Base-by-base conservation (phyloP, 2,797 vertebrate species). In the Crypturellus tataupa region DNA sequence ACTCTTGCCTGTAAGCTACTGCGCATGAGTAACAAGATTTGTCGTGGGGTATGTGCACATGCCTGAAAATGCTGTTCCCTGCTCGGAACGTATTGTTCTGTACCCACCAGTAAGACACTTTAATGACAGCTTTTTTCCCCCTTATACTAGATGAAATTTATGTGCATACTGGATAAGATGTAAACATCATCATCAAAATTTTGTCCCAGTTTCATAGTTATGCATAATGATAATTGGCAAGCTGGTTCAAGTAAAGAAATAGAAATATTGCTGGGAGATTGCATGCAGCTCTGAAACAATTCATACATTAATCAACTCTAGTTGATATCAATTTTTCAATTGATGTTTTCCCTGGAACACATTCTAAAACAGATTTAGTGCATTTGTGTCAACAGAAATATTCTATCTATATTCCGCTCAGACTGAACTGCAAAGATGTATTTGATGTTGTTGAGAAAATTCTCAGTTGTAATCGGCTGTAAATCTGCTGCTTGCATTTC, bases 101-200 rank as follows among this genome's bases (percentile, higher is more conserved):
- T 84, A 71, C 27, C 25, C 82, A 68, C 39, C 76, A 3, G 5
- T 44, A 80, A 90, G 81, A 53, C 21, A 33, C 40, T 93, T 87
- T 60, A 90, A 87, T 39, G 11, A 76, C 27, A 80, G 60, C 19
- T 49, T 49, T 39, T 53, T 72, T 71, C 24, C 13, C 12, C 47
- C 23, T 56, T 31, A 62, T 62, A 68, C 55, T 85, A 90, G 55
- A 80, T 60, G 58, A 93, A 95, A 95, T 97, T 91, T 96, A 92
- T 96, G 69, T 96, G 78, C 78, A 95, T 90, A 75, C 21, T 89
- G 47, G 85, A 96, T 95, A 55, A 93, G 85, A 93, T 92, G 59
- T 95, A 97, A 97, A 97, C 78, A 95, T 94, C 94, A 93, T 93
- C 85, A 95, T 78, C 93, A 95, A 94, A 95, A 49, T 95, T 95